Evolutionary conservation across 2,888 invertebrate genomes (phyloP).

Genomic region (Leptopilina syphax): DNA sequence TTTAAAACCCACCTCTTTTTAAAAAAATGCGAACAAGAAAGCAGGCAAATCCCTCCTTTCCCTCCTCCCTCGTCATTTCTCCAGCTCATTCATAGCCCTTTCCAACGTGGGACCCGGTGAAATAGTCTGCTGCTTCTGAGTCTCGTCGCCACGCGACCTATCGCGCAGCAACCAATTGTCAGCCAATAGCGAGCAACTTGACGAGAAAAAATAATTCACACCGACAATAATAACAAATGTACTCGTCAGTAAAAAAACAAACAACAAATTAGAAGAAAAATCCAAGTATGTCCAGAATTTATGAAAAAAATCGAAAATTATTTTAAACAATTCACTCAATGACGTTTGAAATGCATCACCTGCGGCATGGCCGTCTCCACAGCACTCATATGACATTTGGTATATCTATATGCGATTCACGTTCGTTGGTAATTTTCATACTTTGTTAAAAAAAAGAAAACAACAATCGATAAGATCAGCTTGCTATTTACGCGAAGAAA

Average conservation of each 20-base stretch:
- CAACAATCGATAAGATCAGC: neutral
- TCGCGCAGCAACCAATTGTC: conserved; percentile 30
- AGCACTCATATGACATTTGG: conserved; percentile 71
- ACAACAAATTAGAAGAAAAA: neutral
- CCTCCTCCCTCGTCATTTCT: conserved; percentile 9
- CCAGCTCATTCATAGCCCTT: conserved; percentile 21
- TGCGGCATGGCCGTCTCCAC: conserved; percentile 63
- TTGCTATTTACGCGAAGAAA: conserved; percentile 28
- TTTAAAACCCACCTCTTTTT: conserved; percentile 24
- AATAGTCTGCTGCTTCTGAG: conserved; percentile 4
- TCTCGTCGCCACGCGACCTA: conserved; percentile 32
- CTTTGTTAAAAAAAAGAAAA: neutral
- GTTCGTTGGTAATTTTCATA: neutral
- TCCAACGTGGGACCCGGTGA: conserved; percentile 13
- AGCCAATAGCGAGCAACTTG: conserved; percentile 2
- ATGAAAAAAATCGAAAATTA: neutral
- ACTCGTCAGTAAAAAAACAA: conserved; percentile 1
- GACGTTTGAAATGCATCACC: conserved; percentile 62
- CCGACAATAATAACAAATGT: conserved; percentile 5
- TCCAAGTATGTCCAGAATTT: neutral
- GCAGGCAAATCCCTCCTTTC: conserved; percentile 5
- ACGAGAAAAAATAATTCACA: conserved; percentile 22
- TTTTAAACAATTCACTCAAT: conserved; percentile 10
- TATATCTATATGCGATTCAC: neutral
- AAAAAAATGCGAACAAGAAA: conserved; percentile 5